Evolutionary conservation across 2,113 vertebrate genomes (phyloP).

Genomic region (Dicerorhinus sumatrensis): DNA sequence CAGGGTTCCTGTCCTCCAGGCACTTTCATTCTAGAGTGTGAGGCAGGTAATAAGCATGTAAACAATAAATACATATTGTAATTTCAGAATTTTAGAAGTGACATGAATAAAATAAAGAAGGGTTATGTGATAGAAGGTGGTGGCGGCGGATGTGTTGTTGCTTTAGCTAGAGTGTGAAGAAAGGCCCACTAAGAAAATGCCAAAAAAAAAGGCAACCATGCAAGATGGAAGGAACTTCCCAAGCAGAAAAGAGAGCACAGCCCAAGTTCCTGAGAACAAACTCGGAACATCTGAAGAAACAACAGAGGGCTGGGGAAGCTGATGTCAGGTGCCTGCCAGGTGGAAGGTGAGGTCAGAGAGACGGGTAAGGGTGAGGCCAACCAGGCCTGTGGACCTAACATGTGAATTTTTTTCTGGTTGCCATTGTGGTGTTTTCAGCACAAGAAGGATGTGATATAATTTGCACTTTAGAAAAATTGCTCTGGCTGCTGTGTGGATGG

Average conservation of each 20-base stretch:
- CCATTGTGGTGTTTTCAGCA: neutral
- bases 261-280: neutral
- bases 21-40: neutral
- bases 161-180: neutral
- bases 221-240: neutral
- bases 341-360: neutral
- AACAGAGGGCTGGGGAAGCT: neutral
- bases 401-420: neutral
- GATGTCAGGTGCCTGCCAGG: accelerated
- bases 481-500: neutral
- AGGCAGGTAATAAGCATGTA: neutral
- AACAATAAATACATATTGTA: neutral
- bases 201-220: neutral
- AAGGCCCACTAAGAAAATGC: neutral
- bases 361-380: neutral
- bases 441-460: neutral
- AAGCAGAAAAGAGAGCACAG: neutral
- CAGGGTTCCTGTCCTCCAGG: neutral
- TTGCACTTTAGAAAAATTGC: neutral
- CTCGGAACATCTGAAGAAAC: neutral
- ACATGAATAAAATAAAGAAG: neutral
- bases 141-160: neutral
- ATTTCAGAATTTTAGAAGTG: neutral
- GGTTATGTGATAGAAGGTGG: neutral
- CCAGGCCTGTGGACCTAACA: neutral